These are phyloP conservation scores for Archivesica marissinica DNA, from an alignment of 1,140 invertebrate genomes.

Conservation along the genomic window DNA sequence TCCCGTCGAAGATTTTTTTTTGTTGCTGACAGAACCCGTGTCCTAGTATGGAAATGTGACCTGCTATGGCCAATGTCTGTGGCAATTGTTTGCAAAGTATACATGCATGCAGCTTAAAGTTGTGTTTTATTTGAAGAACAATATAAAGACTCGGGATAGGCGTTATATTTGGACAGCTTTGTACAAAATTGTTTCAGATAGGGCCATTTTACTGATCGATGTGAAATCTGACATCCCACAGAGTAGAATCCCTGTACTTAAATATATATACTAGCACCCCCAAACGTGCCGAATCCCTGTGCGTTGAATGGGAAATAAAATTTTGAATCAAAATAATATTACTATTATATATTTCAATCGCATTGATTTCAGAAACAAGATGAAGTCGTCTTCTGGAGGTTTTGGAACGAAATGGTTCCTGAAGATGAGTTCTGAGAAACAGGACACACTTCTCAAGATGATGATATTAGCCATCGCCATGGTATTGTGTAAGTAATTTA, in stretches of 20 bases:
- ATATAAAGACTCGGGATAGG: too few species aligned
- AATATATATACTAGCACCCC: not conserved
- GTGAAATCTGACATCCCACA: not conserved
- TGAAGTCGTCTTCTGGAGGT: slow-evolving; percentile 58
- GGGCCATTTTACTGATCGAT: too few species aligned
- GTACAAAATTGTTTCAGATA: too few species aligned
- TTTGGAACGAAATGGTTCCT: slow-evolving; percentile 78
- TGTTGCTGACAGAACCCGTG: too few species aligned
- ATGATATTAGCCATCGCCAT: slow-evolving; percentile 95
- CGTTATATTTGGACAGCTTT: too few species aligned
- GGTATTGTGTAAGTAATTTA: slow-evolving; percentile 92
- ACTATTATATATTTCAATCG: not conserved
- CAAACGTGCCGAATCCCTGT: not conserved
- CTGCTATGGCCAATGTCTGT: too few species aligned
- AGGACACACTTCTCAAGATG: slow-evolving; percentile 97
- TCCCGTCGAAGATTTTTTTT: too few species aligned
- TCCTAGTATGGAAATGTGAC: too few species aligned
- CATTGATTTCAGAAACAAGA: not conserved
- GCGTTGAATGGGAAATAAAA: not conserved
- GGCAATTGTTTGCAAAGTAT: too few species aligned
- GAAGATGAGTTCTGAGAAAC: slow-evolving; percentile 92
- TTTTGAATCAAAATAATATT: not conserved
- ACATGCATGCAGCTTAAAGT: too few species aligned
- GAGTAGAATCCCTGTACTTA: not conserved
- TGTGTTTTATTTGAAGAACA: too few species aligned